A percentile compares a stretch with the other conserved stretches of the same genome.
Conservation (phyloP, 2,797 vertebrate genomes). For the Spinus olivaceus region DNA sequence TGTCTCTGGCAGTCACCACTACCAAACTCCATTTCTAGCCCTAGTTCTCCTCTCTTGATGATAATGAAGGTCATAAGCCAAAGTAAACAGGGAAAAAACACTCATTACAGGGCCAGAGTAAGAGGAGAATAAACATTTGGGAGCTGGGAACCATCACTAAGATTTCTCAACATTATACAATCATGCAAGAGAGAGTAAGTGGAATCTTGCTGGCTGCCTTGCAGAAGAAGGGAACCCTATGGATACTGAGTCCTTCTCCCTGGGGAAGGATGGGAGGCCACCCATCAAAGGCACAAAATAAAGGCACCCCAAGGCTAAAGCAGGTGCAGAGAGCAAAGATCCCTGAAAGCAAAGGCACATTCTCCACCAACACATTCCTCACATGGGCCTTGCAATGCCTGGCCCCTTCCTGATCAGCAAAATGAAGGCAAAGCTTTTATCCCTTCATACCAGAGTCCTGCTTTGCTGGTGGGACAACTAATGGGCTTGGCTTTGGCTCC, state of each 20-base stretch:
- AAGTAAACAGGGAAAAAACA: background rate
- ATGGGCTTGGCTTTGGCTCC: background rate
- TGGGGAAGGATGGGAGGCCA: background rate
- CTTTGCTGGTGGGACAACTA: background rate
- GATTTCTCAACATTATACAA: background rate
- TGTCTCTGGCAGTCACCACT: background rate
- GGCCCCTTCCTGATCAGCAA: background rate
- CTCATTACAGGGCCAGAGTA: background rate
- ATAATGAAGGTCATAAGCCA: background rate
- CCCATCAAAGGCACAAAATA: background rate
- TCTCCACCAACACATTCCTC: background rate
- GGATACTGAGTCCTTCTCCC: background rate
- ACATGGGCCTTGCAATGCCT: background rate
- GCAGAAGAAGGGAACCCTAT: background rate
- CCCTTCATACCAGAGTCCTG: constrained; percentile 35
- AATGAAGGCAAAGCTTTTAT: background rate
- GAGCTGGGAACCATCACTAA: background rate
- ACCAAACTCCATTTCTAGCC: background rate
- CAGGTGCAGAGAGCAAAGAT: background rate
- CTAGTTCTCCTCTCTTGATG: background rate
- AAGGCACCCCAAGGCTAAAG: background rate
- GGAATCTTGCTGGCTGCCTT: background rate
- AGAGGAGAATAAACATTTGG: background rate
- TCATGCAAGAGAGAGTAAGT: background rate
- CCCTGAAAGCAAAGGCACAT: background rate